Base-by-base conservation (phyloP, 2,113 vertebrate species). In the Rhynchopsitta pachyrhyncha region DNA sequence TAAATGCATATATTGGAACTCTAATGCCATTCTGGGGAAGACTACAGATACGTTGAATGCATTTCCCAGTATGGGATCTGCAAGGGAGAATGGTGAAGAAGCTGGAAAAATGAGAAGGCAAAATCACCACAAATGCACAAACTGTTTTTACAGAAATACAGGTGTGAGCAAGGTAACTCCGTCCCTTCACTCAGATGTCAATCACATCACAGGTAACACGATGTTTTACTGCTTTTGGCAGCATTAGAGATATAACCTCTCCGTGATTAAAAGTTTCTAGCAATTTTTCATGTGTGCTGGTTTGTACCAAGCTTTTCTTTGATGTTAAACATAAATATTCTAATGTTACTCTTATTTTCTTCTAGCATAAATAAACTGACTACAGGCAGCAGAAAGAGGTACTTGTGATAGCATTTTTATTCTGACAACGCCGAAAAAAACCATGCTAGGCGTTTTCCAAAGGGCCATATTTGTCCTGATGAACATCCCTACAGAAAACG, bases 261-360 rank as follows among this genome's bases (percentile, higher is more conserved):
- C 67, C 6, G 0, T 22, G 68, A 86, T 44, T 13, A 95, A 70
- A 44, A 86, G 55, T 70, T 87, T 95, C 62, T 70, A 92, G 64
- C 63, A 82, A 7, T 95, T 89, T 93, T 92, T 74, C 52, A 75
- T 33, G 17, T 63, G 35, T 64, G 33, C 60, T 81, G 68, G 41
- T 63, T 71, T 91, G 88, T 76, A 76, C 41, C 39, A 80, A 78
- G 39, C 52, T 88, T 75, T 89, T 42, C n/a, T 80, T 73, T 66
- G 70, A 87, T 35, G 67, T 47, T 88, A 69, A 92, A 82, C 20
- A 37, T 76, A 94, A 95, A 78, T 93, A 86, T 44, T 67, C 3
- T n/a, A 83, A 31, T 42, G 9, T 37, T 78, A 41, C 27, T 82
- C 55, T 49, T 75, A 20, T 82, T 86, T 94, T 91, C 62, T 93